Evolutionary conservation across 2,888 invertebrate genomes (phyloP).

Genomic region (Scaptomyza caliginosa): DNA sequence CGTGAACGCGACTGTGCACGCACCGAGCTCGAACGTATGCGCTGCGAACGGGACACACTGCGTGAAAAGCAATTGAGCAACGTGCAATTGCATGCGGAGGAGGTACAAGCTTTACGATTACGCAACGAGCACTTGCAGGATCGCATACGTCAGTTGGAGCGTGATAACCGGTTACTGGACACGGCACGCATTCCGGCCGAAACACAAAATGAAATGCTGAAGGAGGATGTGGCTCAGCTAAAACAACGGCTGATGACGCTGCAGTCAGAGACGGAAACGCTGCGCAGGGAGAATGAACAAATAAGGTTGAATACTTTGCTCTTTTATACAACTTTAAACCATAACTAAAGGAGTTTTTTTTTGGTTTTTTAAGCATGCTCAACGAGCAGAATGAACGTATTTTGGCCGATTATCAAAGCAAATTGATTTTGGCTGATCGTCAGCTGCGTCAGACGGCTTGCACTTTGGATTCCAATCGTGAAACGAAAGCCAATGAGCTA

Average conservation of each 20-base stretch:
- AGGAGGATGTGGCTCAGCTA: slow-evolving; percentile 85
- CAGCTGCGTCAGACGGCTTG: slow-evolving; percentile 87
- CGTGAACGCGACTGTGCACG: slow-evolving; percentile 85
- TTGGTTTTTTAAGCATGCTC: slow-evolving; percentile 85
- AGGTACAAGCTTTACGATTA: slow-evolving; percentile 85
- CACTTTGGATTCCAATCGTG: slow-evolving; percentile 86
- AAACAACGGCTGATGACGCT: slow-evolving; percentile 85
- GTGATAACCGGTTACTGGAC: slow-evolving; percentile 86
- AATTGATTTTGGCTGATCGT: slow-evolving; percentile 87
- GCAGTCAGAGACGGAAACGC: slow-evolving; percentile 85
- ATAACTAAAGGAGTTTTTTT: not conserved
- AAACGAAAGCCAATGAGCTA: slow-evolving; percentile 87
- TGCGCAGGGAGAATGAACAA: slow-evolving; percentile 86
- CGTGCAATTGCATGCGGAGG: slow-evolving; percentile 84
- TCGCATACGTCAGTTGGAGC: slow-evolving; percentile 85
- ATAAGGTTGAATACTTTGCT: slow-evolving; percentile 85
- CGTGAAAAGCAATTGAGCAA: slow-evolving; percentile 86
- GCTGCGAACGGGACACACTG: slow-evolving; percentile 86
- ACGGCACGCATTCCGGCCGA: slow-evolving; percentile 85
- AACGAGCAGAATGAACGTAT: slow-evolving; percentile 91
- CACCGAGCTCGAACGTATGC: slow-evolving; percentile 85
- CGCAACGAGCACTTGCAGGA: slow-evolving; percentile 85
- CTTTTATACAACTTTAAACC: slow-evolving; percentile 33
- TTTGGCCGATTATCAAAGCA: slow-evolving; percentile 88
- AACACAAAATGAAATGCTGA: slow-evolving; percentile 85